phyloP scores from a whole-genome alignment of 2,888 invertebrate genomes.

The Scrobipalpa costella region DNA sequence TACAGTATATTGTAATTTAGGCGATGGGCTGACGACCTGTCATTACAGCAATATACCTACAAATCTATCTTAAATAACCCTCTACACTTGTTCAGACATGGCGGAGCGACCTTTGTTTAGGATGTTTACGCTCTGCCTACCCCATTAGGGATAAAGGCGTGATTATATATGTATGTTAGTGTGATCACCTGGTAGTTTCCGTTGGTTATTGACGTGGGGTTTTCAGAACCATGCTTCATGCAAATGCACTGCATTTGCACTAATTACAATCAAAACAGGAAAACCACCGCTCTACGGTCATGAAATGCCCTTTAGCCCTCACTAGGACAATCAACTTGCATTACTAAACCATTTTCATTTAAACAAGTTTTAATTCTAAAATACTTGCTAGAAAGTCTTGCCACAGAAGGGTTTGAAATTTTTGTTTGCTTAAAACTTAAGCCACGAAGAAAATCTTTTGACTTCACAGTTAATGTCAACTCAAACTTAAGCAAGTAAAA shows the following conservation, averaged over 20 bases:
- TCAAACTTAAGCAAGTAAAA: neutral
- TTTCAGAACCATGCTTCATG: neutral
- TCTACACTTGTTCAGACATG: no score
- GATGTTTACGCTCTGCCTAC: no score
- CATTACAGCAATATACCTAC: no score
- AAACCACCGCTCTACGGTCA: conserved; percentile 2
- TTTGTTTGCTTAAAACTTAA: neutral
- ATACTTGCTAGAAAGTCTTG: neutral
- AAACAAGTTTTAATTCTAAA: neutral
- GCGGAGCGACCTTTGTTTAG: no score
- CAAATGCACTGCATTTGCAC: neutral
- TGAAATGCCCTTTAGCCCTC: neutral
- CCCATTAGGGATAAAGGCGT: no score
- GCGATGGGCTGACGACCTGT: no score
- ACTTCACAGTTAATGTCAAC: neutral
- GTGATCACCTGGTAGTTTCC: neutral
- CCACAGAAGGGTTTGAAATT: neutral
- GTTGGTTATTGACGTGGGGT: neutral
- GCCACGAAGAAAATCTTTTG: neutral
- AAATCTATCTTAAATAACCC: no score
- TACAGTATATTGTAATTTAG: no score
- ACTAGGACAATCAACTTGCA: neutral
- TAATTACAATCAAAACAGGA: neutral
- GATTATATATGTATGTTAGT: no score
- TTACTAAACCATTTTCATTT: neutral